Evolutionary conservation across 2,113 vertebrate genomes (phyloP), one percentile per base, ranked within the genome.

Genomic region (Lota lota): DNA sequence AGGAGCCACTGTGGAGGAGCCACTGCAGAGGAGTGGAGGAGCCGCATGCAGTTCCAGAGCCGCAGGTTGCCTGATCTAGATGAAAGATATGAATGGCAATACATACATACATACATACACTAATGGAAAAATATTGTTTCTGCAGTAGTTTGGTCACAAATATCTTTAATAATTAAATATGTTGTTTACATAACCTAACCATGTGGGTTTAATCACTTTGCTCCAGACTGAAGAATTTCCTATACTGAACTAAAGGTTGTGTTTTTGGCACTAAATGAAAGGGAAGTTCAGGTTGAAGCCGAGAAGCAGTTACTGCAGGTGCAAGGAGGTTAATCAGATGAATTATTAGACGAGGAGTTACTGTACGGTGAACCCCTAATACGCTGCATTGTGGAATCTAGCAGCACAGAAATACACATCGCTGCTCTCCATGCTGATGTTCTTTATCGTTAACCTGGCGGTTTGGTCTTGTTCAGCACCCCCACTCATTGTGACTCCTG

Each of bases 351-450:
- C 1, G 16, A 16, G 19, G 58, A 57, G 72, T 79, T 84, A 72
- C 79, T 81, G 78, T 76, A 62, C 19, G 40, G 69, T 36, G 51
- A 22, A 71, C 33, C 40, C 63, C 58, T 0, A 1, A 71, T n/a
- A n/a, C 58, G 62, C 24, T 54, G 1, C 60, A 77, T 59, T 79
- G 81, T 85, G 81, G 18, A 21, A 20, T 63, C 72, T 65, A 61
- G 70, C 73, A 70, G 75, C 77, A 69, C 84, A 82, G 75, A 80
- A 82, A 54, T 82, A 86, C 12, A 82, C 40, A 5, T 67, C 84
- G 67, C 69, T 82, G 78, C 67, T 73, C 22, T 19, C 67, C 4
- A 0, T 0, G 22, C 5, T 19, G 1, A 73, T 18, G 14, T 0
- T 2, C 18, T 72, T 15, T 15, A 68, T n/a, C 14, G 5, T 70